Base-by-base conservation (phyloP, 2,888 invertebrate genomes). In the Pemphredon lugubris region DNA sequence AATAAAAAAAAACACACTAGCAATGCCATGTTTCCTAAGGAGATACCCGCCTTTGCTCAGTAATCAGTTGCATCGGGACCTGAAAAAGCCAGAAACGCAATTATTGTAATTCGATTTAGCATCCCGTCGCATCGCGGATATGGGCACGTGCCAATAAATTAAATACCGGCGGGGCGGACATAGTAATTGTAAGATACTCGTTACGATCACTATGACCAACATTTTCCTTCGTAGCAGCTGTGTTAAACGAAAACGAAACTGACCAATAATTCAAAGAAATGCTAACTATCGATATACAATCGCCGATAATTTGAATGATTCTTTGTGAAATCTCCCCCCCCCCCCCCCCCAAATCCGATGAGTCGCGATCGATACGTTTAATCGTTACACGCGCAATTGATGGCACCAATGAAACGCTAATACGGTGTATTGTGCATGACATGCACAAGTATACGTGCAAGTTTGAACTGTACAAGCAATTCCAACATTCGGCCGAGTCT, bases 51-150 rank as follows among this genome's bases (percentile, higher is more conserved):
- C 72, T 66, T 74, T 65, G 73, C 53, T 88, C 82, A 89, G 74
- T 88, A 89, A 80, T 89, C 89, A 61, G 87, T 88, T 69, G 87
- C 85, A 63, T 89, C 89, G 73, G 89, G 88, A 84, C 87, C 89
- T 89, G 85, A 72, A 88, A 87, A 80, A 66, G 18, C 40, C 48
- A 77, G 45, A 72, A 73, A 60, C 44, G 37, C 14, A 32, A 45
- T 51, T 18, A 44, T 74, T 73, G 65, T 40, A 6, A 7, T 18
- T 16, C 32, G 9, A 6, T 3, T 40, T 40, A 5, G 5, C 5
- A 3, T 14, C 5, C 9, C 3, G 34, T 1, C 34, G 34, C n/a
- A 34, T n/a, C 34, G 34, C 1, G 34, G 34, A 4, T 4, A n/a
- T n/a, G n/a, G 1, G 34, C n/a, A n/a, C 34, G 9, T 34, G 9